phyloP scores from a whole-genome alignment of 2,113 vertebrate genomes.

The Eudyptes chrysolophus region DNA sequence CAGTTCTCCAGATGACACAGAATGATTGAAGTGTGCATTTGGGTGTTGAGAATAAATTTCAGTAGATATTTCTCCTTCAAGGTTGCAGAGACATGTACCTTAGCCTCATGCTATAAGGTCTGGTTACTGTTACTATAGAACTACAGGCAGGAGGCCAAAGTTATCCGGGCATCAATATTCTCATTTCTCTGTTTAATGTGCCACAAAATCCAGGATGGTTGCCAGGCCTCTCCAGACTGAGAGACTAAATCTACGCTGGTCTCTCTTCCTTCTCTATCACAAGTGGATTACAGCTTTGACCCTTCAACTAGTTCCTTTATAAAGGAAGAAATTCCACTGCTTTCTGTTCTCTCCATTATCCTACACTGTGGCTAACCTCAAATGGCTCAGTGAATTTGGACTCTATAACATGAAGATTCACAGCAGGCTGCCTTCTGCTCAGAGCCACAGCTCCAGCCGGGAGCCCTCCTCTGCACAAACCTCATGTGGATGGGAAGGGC shows the following conservation, averaged over 20 bases:
- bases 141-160: not conserved
- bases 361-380: not conserved
- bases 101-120: not conserved
- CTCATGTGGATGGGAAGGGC: not conserved
- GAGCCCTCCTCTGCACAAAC: not conserved
- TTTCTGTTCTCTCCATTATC: not conserved
- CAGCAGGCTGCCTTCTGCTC: not conserved
- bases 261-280: not conserved
- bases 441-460: not conserved
- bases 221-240: not conserved
- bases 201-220: not conserved
- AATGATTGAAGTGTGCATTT: not conserved
- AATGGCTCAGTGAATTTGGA: not conserved
- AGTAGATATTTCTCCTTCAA: not conserved
- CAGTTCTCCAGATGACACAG: not conserved
- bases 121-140: not conserved
- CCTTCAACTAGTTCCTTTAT: not conserved
- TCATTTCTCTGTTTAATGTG: not conserved
- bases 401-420: not conserved
- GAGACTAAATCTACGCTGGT: not conserved
- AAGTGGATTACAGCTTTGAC: not conserved
- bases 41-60: not conserved
- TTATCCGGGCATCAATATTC: not conserved
- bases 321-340: not conserved
- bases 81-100: not conserved